phyloP scores from a whole-genome alignment of 2,888 invertebrate genomes.

The Mesoligia furuncula region DNA sequence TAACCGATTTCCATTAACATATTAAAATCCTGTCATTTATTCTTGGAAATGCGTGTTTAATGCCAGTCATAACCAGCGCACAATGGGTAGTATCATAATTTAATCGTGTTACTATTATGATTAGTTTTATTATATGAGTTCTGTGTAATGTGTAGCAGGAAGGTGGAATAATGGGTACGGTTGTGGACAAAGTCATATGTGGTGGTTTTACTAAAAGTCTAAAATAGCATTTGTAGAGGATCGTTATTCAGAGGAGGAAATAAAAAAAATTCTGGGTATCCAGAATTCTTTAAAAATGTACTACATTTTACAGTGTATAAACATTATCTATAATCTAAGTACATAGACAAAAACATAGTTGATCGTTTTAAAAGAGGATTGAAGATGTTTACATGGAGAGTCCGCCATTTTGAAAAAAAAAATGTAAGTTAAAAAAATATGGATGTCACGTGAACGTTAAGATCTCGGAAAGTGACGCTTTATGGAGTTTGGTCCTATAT shows the following conservation, averaged over 20 bases:
- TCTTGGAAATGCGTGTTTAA: conserved; percentile 58
- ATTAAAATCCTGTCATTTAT: conserved; percentile 64
- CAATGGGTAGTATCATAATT: conserved; percentile 42
- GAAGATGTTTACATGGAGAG: too few relatives aligned
- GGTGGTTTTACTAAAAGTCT: background rate
- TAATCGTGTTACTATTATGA: conserved; percentile 40
- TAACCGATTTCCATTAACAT: conserved; percentile 61
- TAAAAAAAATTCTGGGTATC: background rate
- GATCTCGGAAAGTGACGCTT: too few relatives aligned
- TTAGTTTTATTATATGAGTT: conserved; percentile 42
- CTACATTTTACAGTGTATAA: too few relatives aligned
- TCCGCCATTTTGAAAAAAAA: too few relatives aligned
- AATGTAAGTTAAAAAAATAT: too few relatives aligned
- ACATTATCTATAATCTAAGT: background rate
- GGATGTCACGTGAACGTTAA: too few relatives aligned
- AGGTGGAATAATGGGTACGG: conserved; percentile 13
- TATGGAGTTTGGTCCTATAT: too few relatives aligned
- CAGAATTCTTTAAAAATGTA: background rate
- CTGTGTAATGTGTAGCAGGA: conserved; percentile 11
- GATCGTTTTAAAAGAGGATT: background rate
- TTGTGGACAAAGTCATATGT: conserved; percentile 6
- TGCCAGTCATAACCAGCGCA: conserved; percentile 27
- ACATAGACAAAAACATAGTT: background rate
- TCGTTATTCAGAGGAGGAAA: too few relatives aligned
- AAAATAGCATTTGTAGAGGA: background rate